These are phyloP conservation scores for Sphaeridia pumilis DNA, from an alignment of 2,888 invertebrate genomes.

Conservation along the genomic window DNA sequence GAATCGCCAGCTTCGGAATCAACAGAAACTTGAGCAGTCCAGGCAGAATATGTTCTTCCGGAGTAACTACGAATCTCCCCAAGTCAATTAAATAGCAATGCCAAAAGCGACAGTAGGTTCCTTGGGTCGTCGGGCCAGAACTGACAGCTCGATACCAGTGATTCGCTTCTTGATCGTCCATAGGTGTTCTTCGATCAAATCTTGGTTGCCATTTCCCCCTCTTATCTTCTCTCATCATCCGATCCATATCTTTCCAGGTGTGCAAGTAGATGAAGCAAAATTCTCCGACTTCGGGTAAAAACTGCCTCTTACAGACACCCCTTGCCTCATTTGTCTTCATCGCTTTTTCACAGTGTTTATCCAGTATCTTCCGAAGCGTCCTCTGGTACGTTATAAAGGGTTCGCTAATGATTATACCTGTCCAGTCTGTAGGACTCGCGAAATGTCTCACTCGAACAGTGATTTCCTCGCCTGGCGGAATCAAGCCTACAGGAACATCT, in stretches of 20 bases:
- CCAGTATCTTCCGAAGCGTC: not conserved
- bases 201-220: not conserved
- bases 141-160: conserved; percentile 20
- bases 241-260: conserved; percentile 12
- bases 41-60: not conserved
- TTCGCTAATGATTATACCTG: not conserved
- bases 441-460: not conserved
- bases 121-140: not conserved
- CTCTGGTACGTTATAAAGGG: not conserved
- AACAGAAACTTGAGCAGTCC: not conserved
- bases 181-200: conserved; percentile 4
- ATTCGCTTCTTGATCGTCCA: conserved; percentile 10
- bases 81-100: conserved; percentile 7
- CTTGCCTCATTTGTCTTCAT: not conserved
- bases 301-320: not conserved
- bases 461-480: not conserved
- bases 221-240: not conserved
- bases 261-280: conserved; percentile 19
- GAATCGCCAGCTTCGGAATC: conserved; percentile 3
- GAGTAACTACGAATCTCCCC: conserved; percentile 3
- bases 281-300: not conserved
- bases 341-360: conserved; percentile 6
- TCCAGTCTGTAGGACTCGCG: not conserved
- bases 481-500: not conserved
- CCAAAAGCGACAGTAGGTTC: not conserved